phyloP scores from a whole-genome alignment of 1,140 invertebrate species.

The Helicoverpa zea region DNA sequence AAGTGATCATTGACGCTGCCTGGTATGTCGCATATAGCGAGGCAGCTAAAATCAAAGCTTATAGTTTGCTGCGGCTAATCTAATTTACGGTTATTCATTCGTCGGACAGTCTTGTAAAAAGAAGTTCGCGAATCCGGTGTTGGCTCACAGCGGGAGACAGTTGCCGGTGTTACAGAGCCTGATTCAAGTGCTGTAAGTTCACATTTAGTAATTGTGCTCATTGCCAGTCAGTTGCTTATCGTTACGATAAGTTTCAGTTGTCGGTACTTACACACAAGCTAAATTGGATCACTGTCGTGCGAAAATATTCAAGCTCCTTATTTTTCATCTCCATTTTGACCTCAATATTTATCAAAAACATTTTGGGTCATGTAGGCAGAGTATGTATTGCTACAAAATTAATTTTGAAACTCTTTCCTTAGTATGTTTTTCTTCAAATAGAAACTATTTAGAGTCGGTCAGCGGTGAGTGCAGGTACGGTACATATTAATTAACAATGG shows the following conservation, averaged over 20 bases:
- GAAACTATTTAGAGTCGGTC: background rate
- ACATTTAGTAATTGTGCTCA: background rate
- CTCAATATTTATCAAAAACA: background rate
- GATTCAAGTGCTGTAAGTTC: conserved; percentile 6
- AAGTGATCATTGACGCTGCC: too few relatives aligned
- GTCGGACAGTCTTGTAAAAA: too few relatives aligned
- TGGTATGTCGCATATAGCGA: too few relatives aligned
- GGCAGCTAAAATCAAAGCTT: too few relatives aligned
- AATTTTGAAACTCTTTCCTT: too few relatives aligned
- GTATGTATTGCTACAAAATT: too few relatives aligned
- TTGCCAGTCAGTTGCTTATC: conserved; percentile 15
- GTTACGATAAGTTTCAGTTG: background rate
- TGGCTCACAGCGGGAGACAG: conserved; percentile 14
- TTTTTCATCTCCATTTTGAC: background rate
- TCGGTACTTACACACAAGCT: background rate
- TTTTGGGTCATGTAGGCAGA: background rate
- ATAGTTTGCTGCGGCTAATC: too few relatives aligned
- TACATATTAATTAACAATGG: conserved; percentile 2
- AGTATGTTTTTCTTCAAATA: background rate
- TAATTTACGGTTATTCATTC: too few relatives aligned
- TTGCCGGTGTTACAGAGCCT: background rate
- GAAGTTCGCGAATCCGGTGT: conserved; percentile 11
- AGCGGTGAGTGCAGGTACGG: background rate
- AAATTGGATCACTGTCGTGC: background rate
- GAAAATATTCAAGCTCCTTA: conserved; percentile 1